Evolutionary conservation across 2,797 vertebrate genomes (phyloP), one percentile per base, ranked within the genome.

Genomic region (Todus mexicanus): DNA sequence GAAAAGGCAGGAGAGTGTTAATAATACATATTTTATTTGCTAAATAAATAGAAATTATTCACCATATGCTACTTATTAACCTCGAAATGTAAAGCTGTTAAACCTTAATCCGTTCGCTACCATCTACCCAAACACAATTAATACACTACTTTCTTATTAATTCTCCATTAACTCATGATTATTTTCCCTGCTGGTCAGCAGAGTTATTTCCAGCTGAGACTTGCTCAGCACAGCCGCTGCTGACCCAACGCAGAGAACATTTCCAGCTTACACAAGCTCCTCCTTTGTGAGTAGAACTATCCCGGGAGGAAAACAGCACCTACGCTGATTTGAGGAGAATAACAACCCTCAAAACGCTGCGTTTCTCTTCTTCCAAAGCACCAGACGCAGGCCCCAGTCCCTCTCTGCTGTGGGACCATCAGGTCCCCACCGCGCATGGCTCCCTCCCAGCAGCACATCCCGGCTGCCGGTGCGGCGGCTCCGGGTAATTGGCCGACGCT

Each of bases 401-500:
- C 77, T 40, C 38, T 70, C 27, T 15, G 31, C 65, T 1, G 29
- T 0, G 80, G 72, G 53, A 7, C 50, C 47, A 7, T 7, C 22
- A 15, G 74, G 64, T 40, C 57, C 53, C 66, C 5, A 16, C 2
- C 11, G 12, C 23, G 1, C 0, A 20, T 3, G 5, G 20, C 31
- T 63, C 60, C n/a, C 66, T 8, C 3, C 60, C 71, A 82, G 80
- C 81, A n/a, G 57, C 57, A 60, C 56, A 25, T 38, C 87, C 66
- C 73, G 3, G 26, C 51, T 68, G 31, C 3, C 27, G 2, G 17
- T 31, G 89, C 59, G 15, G 23, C 56, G 88, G 64, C 40, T 47
- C 56, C 2, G 25, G 48, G 68, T 96, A 96, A 97, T 96, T 95
- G 92, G 61, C 88, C 57, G 91, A 60, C 57, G 89, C 80, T 60